phyloP scores from a whole-genome alignment of 2,113 vertebrate genomes.

The Anoplopoma fimbria region DNA sequence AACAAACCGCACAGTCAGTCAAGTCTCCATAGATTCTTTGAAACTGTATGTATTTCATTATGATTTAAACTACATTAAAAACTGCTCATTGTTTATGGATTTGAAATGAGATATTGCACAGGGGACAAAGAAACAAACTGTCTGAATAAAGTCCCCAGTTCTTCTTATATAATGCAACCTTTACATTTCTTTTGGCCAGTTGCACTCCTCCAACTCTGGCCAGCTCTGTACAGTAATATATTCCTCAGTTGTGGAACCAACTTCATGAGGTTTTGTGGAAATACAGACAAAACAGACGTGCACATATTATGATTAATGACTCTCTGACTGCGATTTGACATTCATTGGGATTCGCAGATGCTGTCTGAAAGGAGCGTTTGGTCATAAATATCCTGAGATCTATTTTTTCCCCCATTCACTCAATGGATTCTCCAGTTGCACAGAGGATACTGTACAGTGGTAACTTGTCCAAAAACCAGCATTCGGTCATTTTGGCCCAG shows the following conservation, averaged over 20 bases:
- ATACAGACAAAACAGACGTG: slow-evolving; percentile 22
- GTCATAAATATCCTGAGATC: slow-evolving; percentile 40
- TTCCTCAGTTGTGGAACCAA: slow-evolving; percentile 18
- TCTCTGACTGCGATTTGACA: slow-evolving; percentile 18
- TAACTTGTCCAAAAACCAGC: slow-evolving; percentile 57
- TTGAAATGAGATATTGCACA: neutral
- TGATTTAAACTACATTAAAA: neutral
- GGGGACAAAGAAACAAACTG: slow-evolving; percentile 2
- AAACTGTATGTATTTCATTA: slow-evolving; percentile 11
- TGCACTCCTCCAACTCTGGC: neutral
- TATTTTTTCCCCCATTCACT: slow-evolving; percentile 56
- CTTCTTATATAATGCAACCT: neutral
- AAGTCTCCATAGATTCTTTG: slow-evolving; percentile 20
- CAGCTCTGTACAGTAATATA: neutral
- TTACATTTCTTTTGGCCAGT: too few species aligned
- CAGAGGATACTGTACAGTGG: neutral
- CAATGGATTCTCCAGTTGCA: slow-evolving; percentile 38
- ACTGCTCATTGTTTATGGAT: slow-evolving; percentile 10
- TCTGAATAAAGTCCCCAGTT: slow-evolving; percentile 7
- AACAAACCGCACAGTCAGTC: slow-evolving; percentile 20
- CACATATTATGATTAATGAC: slow-evolving; percentile 32
- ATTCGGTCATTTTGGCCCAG: slow-evolving; percentile 26
- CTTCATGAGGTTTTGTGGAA: slow-evolving; percentile 33
- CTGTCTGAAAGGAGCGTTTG: neutral
- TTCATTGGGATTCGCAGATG: slow-evolving; percentile 31